Evolutionary conservation across 2,113 vertebrate genomes (phyloP), one percentile per base, ranked within the genome.

Genomic region (Psophia crepitans): DNA sequence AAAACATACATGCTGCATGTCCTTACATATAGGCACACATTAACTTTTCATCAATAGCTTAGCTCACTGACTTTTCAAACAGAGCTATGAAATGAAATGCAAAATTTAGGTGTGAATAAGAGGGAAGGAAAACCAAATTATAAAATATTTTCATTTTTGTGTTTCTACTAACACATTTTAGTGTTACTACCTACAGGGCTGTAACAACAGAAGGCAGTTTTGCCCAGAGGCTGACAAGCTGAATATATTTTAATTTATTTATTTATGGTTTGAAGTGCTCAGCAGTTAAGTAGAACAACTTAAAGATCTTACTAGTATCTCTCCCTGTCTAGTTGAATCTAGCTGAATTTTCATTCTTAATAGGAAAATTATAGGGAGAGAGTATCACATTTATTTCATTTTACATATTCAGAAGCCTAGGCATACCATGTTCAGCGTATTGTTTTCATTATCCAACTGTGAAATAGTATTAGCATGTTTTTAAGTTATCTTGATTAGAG

Each of bases 261-360:
- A 87, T 93, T 91, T 91, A 75, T 54, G 16, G 13, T 30, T 88
- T 57, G 19, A 90, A 73, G 16, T 43, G 6, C 51, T 90, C 44
- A 63, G 49, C 10, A 23, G 69, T 80, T 95, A 84, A 79, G n/a
- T 26, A 83, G 22, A 91, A 37, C 65, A 85, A n/a, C 56, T 85
- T 37, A 8, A 43, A 93, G 24, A 60, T 60, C 21, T 70, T 56
- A 24, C 18, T 78, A 82, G 56, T 53, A 30, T 27, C 33, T 56
- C 74, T 63, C 68, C 71, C 37, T 84, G 39, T 44, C 82, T 87
- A 82, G 63, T 24, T 94, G 53, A 89, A 78, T 46, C 58, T 93
- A 94, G 19, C 53, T 84, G 39, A 84, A 89, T 93, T 90, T 93
- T 95, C 65, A 74, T 68, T 86, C 48, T 96, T 95, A 94, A 90